phyloP scores from a whole-genome alignment of 2,888 invertebrate species.

The Amphipyra tragopoginis region DNA sequence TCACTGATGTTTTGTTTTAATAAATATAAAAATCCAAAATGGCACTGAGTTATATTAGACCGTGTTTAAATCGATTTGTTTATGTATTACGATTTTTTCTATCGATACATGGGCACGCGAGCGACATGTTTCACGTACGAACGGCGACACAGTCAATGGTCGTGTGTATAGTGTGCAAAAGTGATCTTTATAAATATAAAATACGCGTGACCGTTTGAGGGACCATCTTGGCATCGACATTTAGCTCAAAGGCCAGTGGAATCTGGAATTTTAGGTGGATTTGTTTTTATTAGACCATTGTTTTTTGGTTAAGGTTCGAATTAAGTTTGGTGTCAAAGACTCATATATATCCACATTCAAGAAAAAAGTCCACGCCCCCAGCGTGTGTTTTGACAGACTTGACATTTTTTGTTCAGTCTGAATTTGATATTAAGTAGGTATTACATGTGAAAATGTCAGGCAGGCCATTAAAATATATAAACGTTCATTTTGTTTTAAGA shows the following conservation, averaged over 20 bases:
- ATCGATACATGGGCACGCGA: conserved; percentile 64
- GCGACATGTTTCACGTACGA: conserved; percentile 72
- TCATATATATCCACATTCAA: too few species aligned
- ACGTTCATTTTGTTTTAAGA: too few species aligned
- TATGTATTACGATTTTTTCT: conserved; percentile 61
- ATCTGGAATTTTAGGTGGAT: conserved; percentile 37
- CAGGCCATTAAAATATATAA: too few species aligned
- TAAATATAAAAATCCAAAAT: conserved; percentile 37
- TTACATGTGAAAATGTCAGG: too few species aligned
- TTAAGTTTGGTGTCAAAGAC: too few species aligned
- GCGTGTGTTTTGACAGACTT: conserved; percentile 1
- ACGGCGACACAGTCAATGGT: conserved; percentile 71
- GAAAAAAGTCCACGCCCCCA: too few species aligned
- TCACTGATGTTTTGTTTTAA: conserved; percentile 60
- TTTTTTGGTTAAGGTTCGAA: neutral
- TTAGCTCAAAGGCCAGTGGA: conserved; percentile 59
- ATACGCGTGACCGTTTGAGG: conserved; percentile 60
- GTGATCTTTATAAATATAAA: conserved; percentile 71
- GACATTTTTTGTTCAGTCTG: neutral
- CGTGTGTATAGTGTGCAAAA: conserved; percentile 60
- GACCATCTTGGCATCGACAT: conserved; percentile 60
- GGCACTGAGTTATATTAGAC: conserved; percentile 43
- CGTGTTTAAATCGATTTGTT: conserved; percentile 50
- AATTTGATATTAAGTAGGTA: neutral
- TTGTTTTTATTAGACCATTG: conserved; percentile 3